Evolutionary conservation across 2,797 vertebrate genomes (phyloP), one percentile per base, ranked within the genome.

Genomic region (Rhinichthys osculus): DNA sequence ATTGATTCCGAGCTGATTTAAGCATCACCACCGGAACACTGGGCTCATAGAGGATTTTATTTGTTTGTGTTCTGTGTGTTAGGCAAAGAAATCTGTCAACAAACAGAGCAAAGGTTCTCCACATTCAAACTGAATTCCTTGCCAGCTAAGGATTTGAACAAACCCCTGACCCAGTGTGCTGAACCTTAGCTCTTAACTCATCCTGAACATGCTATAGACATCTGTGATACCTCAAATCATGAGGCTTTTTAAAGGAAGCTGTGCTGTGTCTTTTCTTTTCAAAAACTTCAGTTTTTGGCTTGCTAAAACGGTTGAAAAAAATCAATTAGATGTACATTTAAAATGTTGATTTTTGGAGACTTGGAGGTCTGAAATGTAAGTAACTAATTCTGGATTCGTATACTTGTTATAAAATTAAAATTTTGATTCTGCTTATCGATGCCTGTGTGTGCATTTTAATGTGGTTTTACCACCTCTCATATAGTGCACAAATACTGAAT

Each of bases 51-150:
- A 42, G 86, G 84, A 81, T 69, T 83, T 86, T 81, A 77, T 82
- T 87, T 88, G 82, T 86, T 88, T 89, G 78, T 81, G 35, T 85
- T 82, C 42, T 57, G 23, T 70, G 70, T 44, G 83, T 66, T 85
- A 74, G 35, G 66, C 80, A 73, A 73, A 82, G 27, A 70, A 85
- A 73, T 88, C 87, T 82, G 38, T 80, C 62, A 70, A 84, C 71
- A 77, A 74, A 77, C 79, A 78, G 52, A 84, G 80, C 71, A 42
- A 52, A 62, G n/a, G 74, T 78, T 78, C 35, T 78, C 62, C 67
- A 73, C 27, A 21, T 87, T 87, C 59, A 84, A 81, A 84, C 44
- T 69, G 33, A 80, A 59, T 33, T 87, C 33, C 59, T 19, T 35
- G 76, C 47, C 70, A 85, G 50, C 64, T n/a, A 69, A 81, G 38